phyloP scores from a whole-genome alignment of 2,888 invertebrate genomes.

The Eutolmus rufibarbis region DNA sequence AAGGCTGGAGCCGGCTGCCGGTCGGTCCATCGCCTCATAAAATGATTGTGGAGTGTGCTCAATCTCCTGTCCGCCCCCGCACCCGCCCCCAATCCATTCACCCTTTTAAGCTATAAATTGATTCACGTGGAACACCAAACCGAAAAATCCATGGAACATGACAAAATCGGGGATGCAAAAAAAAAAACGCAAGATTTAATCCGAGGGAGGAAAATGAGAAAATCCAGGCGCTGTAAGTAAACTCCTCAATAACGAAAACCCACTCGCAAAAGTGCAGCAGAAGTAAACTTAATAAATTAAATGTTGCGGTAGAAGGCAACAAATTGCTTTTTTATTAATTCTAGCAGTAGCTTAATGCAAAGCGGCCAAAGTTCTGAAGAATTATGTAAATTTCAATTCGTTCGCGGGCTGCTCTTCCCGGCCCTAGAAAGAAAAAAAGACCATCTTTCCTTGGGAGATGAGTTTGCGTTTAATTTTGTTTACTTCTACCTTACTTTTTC shows the following conservation, averaged over 20 bases:
- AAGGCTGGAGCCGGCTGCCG: not conserved
- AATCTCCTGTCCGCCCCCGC: not conserved
- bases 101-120: not conserved
- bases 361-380: slow-evolving; percentile 32
- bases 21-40: not conserved
- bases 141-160: not conserved
- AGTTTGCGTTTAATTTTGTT: not conserved
- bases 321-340: slow-evolving; percentile 31
- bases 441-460: not conserved
- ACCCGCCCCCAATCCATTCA: not conserved
- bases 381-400: slow-evolving; percentile 24
- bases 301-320: slow-evolving; percentile 22
- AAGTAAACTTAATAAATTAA: slow-evolving; percentile 34
- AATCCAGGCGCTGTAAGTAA: slow-evolving; percentile 18
- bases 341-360: slow-evolving; percentile 1
- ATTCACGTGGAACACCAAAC: not conserved
- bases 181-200: not conserved
- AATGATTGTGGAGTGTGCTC: slow-evolving; percentile 30
- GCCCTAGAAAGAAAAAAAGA: not conserved
- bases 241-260: slow-evolving; percentile 20
- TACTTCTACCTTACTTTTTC: not conserved
- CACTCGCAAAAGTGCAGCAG: slow-evolving; percentile 26
- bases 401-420: not conserved
- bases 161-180: not conserved
- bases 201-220: not conserved